Percentiles rank a stretch among this genome's conserved stretches.
phyloP scores from a whole-genome alignment of 1,140 invertebrate species.

The Drosophila sechellia region DNA sequence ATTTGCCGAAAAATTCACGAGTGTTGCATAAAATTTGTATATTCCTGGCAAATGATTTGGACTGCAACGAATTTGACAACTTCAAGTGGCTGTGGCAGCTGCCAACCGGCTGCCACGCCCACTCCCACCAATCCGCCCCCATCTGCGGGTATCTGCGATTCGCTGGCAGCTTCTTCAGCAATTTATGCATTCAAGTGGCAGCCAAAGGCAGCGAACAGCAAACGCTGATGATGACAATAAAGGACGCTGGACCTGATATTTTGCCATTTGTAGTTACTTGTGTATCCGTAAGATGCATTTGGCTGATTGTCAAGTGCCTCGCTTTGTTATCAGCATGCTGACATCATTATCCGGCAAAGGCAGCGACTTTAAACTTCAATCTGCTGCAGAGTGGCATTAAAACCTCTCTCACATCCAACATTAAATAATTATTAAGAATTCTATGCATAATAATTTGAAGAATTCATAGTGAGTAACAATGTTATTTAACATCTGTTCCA shows the following conservation, averaged over 20 bases:
- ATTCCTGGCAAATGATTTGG: constrained; percentile 71
- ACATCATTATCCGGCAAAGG: constrained; percentile 60
- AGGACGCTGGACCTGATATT: constrained; percentile 44
- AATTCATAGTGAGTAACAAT: neutral
- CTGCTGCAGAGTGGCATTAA: neutral
- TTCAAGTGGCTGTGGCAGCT: constrained; percentile 76
- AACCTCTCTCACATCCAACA: neutral
- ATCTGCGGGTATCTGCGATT: constrained; percentile 41
- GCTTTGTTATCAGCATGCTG: constrained; percentile 58
- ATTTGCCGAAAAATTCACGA: constrained; percentile 13
- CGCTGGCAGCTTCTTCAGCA: constrained; percentile 61
- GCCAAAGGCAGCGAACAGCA: constrained; percentile 54
- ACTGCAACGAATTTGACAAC: constrained; percentile 75
- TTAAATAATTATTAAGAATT: neutral
- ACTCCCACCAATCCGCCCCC: constrained; percentile 33
- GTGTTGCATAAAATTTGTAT: constrained; percentile 60
- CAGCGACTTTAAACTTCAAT: constrained; percentile 12
- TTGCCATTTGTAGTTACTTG: constrained; percentile 52
- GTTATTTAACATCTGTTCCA: neutral
- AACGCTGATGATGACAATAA: constrained; percentile 57
- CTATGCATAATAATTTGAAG: too few relatives aligned
- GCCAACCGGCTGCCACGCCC: constrained; percentile 10
- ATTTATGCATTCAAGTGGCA: constrained; percentile 81
- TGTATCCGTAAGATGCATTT: constrained; percentile 71
- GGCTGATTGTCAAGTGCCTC: constrained; percentile 71